Conservation (phyloP, 2,113 vertebrate genomes). For the Eulemur macaco region DNA sequence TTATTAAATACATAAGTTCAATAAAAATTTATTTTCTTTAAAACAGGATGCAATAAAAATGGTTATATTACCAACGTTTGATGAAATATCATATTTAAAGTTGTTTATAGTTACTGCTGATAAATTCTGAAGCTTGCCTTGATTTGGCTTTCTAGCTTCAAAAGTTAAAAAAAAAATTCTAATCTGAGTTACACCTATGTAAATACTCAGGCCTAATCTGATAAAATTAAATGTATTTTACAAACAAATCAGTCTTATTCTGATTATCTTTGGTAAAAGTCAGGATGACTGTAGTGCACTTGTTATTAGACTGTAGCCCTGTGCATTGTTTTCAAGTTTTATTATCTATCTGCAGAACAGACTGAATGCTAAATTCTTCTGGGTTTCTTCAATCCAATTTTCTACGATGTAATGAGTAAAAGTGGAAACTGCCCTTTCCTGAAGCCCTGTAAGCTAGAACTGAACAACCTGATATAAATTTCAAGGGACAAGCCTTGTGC, state of each 20-base stretch:
- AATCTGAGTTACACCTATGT: background rate
- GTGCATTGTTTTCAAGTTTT: background rate
- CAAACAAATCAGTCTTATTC: background rate
- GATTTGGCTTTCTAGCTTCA: background rate
- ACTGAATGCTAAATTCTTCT: background rate
- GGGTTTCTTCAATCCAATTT: background rate
- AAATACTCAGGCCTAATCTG: background rate
- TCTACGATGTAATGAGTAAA: background rate
- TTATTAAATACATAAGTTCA: background rate
- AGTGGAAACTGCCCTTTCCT: background rate
- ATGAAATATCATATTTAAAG: background rate
- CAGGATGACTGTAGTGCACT: background rate
- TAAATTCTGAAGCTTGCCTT: background rate
- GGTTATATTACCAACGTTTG: background rate
- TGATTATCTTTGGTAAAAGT: background rate
- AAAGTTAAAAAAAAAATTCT: background rate
- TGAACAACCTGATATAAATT: background rate
- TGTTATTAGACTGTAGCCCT: background rate
- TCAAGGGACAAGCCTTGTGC: background rate
- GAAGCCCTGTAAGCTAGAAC: background rate
- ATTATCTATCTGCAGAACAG: background rate
- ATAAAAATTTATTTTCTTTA: background rate
- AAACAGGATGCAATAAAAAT: background rate
- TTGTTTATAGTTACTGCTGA: background rate
- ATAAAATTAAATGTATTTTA: background rate